phyloP scores from a whole-genome alignment of 2,797 vertebrate species.

The Decapterus maruadsi region DNA sequence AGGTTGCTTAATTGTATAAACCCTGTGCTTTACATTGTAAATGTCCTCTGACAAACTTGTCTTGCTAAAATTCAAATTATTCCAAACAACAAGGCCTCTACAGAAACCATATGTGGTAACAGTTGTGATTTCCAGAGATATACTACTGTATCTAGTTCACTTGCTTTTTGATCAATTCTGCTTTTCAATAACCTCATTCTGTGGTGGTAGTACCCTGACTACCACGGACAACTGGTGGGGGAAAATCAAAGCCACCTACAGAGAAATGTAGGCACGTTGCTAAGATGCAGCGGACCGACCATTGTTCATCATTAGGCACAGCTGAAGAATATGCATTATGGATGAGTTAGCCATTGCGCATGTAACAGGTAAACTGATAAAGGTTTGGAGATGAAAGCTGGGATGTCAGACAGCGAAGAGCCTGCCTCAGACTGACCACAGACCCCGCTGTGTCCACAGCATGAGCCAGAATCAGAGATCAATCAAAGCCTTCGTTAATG shows the following conservation, averaged over 20 bases:
- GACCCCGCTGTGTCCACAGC: conserved; percentile 75
- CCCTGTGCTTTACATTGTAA: not conserved
- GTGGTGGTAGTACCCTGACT: conserved; percentile 18
- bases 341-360: conserved; percentile 56
- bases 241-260: conserved; percentile 46
- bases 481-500: conserved; percentile 73
- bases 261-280: conserved; percentile 24
- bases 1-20: conserved; percentile 6
- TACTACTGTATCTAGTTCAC: conserved; percentile 57
- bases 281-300: conserved; percentile 27
- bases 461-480: conserved; percentile 65
- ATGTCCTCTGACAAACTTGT: conserved; percentile 1
- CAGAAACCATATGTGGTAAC: conserved; percentile 31
- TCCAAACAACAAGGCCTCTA: conserved; percentile 27
- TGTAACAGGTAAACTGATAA: conserved; percentile 56
- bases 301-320: conserved; percentile 57
- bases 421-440: conserved; percentile 66
- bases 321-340: conserved; percentile 71
- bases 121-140: conserved; percentile 17
- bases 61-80: conserved; percentile 13
- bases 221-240: conserved; percentile 19
- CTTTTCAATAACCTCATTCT: conserved; percentile 69
- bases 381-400: conserved; percentile 69
- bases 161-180: conserved; percentile 67
- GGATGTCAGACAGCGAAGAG: conserved; percentile 52